Conservation (phyloP, 1,140 invertebrate species). For the Brachionus koreanus region DNA sequence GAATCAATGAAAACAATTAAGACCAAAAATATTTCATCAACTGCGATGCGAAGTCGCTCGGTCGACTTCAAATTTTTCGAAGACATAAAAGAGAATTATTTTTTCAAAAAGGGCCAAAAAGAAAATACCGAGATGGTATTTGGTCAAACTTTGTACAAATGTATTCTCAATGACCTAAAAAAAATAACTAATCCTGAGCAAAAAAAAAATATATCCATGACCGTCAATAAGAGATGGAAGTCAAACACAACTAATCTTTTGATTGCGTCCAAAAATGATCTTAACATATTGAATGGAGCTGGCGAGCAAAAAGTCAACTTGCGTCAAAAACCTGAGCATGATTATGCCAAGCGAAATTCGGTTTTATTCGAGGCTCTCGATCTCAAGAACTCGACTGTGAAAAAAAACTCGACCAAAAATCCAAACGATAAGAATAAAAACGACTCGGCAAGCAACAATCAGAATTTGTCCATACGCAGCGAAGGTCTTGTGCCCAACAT, state of each 20-base stretch:
- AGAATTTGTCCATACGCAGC: slow-evolving; percentile 33
- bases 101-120: slow-evolving; percentile 1
- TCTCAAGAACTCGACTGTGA: background rate
- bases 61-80: slow-evolving; percentile 42
- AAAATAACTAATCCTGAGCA: background rate
- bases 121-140: background rate
- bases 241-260: slow-evolving; percentile 22
- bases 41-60: background rate
- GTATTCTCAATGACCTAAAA: slow-evolving; percentile 41
- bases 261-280: slow-evolving; percentile 33
- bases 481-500: slow-evolving; percentile 39
- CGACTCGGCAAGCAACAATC: background rate
- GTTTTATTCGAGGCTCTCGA: slow-evolving; percentile 38
- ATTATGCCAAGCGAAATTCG: slow-evolving; percentile 29
- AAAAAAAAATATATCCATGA: background rate
- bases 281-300: background rate
- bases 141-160: slow-evolving; percentile 38
- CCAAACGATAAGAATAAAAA: background rate
- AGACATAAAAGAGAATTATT: slow-evolving; percentile 42
- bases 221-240: background rate
- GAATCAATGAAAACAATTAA: slow-evolving; percentile 39
- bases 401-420: background rate
- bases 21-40: slow-evolving; percentile 6
- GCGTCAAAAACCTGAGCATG: background rate
- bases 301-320: background rate